Evolutionary conservation across 2,888 invertebrate genomes (phyloP), one percentile per base, ranked within the genome.

Genomic region (Cryptocephalus moraei): DNA sequence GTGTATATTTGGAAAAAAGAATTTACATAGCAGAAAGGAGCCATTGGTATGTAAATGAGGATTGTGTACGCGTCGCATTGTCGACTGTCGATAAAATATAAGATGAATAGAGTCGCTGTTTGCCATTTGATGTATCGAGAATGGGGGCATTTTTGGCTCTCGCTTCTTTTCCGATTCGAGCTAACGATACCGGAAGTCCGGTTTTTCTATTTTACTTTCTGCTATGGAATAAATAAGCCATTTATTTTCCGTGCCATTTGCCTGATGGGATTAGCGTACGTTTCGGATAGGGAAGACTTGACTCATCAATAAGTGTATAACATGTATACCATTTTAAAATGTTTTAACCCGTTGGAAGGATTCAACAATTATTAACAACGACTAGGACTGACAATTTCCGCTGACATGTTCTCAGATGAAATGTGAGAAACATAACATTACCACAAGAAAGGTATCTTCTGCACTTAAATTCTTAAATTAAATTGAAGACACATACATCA

Each of bases 1-100:
- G 66, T 63, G 63, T 64, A 65, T 62, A 62, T 64, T 65, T 58
- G 59, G 61, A 61, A 66, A 65, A 65, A 64, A 64, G 62, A 66
- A 67, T 70, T 69, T 68, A 66, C 69, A 69, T 69, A 62, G 65
- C 61, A 67, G 69, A 67, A 67, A 68, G 63, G 67, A 59, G 62
- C 68, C 62, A 69, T 70, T 71, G 68, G 70, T 61, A 71, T 71
- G 70, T 67, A 69, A 71, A 70, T 70, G 61, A 62, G 66, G 62
- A 61, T 63, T 64, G 64, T 65, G 63, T 64, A 58, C 61, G 63
- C 59, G 57, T 47, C 49, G 62, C 62, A 68, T 69, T 69, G 69
- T 70, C 61, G 65, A 56, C 60, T 58, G 65, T 60, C 69, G 68
- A 70, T 71, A 71, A 71, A 71, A 71, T 71, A 71, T 71, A 71